Base-by-base conservation (phyloP, 2,113 vertebrate genomes). In the Melanotaenia duboulayi region DNA sequence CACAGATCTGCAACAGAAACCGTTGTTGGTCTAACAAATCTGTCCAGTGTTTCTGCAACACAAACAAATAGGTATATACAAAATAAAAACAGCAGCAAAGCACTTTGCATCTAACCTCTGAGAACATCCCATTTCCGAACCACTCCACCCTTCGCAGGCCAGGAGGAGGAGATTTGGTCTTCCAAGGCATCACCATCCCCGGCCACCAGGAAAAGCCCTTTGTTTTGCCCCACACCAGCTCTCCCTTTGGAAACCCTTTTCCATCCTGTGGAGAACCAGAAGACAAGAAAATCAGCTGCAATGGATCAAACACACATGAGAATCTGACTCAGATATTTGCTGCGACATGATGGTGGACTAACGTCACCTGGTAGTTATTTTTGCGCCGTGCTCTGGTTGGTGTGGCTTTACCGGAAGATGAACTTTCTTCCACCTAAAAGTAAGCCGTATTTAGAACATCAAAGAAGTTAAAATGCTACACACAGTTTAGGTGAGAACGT, bases 121-220 rank as follows among this genome's bases (percentile, higher is more conserved):
- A 99, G 87, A 96, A 96, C 88, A 96, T 96, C 72, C 97, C 96
- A 0, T 99, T 97, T 17, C 97, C 97, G 4, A 98, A 99, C 97
- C 97, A 99, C 87, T 98, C 95, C 54, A 99, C 95, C 85, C 94
- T 92, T 2, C 97, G 91, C 93, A 97, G 94, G 25, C 93, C 95
- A 0, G 89, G 71, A 1, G 90, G 92, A 0, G 93, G 72, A 7
- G 83, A 91, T 39, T 95, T 96, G 44, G 81, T 90, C 71, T 93
- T 95, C 96, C 96, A 96, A 7, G 94, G 92, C 2, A 95, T 93
- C 0, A 99, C 94, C 17, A 98, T 86, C 0, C 96, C 97, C 0
- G 97, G 97, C 97, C 97, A 99, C 96, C 94, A 96, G 23, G 95
- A 95, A 76, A 97, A 97, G 4, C 96, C 97, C 72, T 96, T 96